Base-by-base conservation (phyloP, 37 sponge, comb jelly and placozoan species). In the Oscarella lobularis region DNA sequence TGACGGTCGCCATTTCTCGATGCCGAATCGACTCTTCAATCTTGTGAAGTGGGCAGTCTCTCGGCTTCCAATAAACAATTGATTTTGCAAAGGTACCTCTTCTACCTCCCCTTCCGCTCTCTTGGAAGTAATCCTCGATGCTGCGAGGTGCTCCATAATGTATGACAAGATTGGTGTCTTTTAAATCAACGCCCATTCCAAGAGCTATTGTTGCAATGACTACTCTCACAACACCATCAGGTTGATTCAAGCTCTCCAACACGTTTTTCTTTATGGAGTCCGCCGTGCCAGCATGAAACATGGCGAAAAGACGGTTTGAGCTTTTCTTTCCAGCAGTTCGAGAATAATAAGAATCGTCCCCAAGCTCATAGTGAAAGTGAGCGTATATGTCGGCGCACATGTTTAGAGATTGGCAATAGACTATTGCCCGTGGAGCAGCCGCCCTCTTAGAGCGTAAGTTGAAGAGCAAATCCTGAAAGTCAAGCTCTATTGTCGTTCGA, bases 191-290 rank as follows among this genome's bases (percentile, higher is more conserved):
- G 30, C 83, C 77, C 85, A 84, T 84, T 36, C 80, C 85, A 1
- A 84, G 72, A 31, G 85, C 85, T 1, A 75, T 66, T 48, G 60
- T 84, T 3, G 85, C 85, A 80, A 84, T 80, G 32, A 84, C 81
- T 2, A 84, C 81, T 33, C 74, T 36, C 34, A 83, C 66, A 38
- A 78, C 67, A 9, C 83, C 79, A 73, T 83, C 79, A 36, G 38
- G 27, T 30, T 73, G 2, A 34, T 30, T 30, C 1, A 83, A 41
- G 32, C 83, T 83, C 39, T 72, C 9, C 35, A 83, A 30, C n/a
- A 83, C 60, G 29, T 73, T 41, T 14, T 79, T 38, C 60, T 77
- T 83, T 32, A 78, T 83, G 36, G 73, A 38, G n/a, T 69, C 36
- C 4, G 78, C 67, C 14, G 83, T 83, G 39, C 36, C 54, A 14